Base-by-base conservation (phyloP, 2,888 invertebrate genomes). In the Stenchaetothrips biformis region DNA sequence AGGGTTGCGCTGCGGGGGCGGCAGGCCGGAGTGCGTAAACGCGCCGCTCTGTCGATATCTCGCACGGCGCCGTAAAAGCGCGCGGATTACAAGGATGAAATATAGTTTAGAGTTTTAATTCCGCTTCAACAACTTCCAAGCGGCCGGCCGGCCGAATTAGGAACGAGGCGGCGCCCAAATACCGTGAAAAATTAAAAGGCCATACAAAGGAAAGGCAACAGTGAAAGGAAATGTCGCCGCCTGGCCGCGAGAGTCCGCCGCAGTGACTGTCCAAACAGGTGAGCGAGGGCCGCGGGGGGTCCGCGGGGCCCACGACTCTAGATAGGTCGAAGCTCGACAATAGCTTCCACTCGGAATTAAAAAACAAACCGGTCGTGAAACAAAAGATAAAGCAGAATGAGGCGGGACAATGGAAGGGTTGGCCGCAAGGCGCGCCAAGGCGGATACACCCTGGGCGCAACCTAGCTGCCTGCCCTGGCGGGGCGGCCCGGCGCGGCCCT, bases 281-380 rank as follows among this genome's bases (percentile, higher is more conserved):
- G 53, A 53, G 53, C 18, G 13, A 53, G 53, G 53, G 53, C 53
- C 16, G 13, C 16, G 53, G 4, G 53, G 13, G 13, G 53, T 4
- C 4, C 16, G 11, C 0, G 53, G 53, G 53, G 53, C 53, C 16
- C 37, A 37, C 37, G 37, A 4, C 53, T 53, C 53, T 18, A 53
- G 53, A 53, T 53, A 53, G 53, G 53, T 53, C 53, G 53, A 53
- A 53, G 53, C 53, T 53, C 53, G 53, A 53, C 53, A 53, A 53
- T 53, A 53, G 53, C 53, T 53, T 53, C 53, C 53, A 53, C 53
- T 18, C 53, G 53, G 53, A 53, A 53, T 53, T 7, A 53, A 53
- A 53, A 53, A 53, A 53, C 67, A 25, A 25, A 74, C 25, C 25
- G 67, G 67, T 74, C 67, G 67, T n/a, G 67, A 74, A 74, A 74